Conservation (phyloP, 2,113 vertebrate species). For the Stictonetta naevosa region DNA sequence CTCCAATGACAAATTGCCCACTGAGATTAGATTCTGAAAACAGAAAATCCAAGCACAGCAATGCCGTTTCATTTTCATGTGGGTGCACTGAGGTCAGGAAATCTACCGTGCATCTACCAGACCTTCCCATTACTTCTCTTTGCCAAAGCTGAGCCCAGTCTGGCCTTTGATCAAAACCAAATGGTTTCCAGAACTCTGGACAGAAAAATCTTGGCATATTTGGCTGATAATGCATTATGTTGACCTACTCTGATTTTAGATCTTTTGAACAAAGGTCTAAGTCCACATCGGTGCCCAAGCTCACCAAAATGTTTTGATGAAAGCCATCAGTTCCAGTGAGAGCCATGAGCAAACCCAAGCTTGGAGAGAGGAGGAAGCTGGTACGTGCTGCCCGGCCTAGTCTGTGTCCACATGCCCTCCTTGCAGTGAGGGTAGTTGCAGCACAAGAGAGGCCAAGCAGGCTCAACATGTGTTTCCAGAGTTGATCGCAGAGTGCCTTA, state of each 20-base stretch:
- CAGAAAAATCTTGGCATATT: neutral
- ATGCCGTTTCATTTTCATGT: neutral
- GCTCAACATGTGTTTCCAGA: rapidly evolving
- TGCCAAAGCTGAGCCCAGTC: neutral
- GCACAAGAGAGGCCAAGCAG: neutral
- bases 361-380: neutral
- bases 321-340: neutral
- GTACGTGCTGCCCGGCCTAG: neutral
- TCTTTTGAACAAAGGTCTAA: neutral
- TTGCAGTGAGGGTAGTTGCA: neutral
- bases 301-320: neutral
- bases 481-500: neutral
- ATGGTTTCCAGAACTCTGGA: neutral
- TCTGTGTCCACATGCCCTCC: rapidly evolving
- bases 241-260: neutral
- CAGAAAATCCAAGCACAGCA: neutral
- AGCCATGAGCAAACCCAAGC: rapidly evolving
- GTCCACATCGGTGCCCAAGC: neutral
- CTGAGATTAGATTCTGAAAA: neutral
- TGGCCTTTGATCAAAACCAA: neutral
- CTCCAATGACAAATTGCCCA: neutral
- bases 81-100: neutral
- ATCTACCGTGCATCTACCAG: neutral
- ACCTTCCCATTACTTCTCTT: neutral
- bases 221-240: neutral